Base-by-base conservation (phyloP, 2,888 invertebrate genomes). In the Diaprepes abbreviatus region DNA sequence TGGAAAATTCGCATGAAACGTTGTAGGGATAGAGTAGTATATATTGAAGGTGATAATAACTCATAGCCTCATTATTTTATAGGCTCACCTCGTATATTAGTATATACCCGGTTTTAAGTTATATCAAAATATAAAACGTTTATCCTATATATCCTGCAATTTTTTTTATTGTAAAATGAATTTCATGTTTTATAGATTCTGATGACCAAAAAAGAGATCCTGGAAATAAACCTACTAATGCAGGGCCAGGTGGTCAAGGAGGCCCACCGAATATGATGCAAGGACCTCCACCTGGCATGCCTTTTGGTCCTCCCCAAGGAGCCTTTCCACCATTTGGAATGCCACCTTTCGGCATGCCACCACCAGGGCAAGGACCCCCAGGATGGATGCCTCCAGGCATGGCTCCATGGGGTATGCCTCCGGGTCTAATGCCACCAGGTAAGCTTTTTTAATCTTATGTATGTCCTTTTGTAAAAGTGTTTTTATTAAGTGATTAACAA, bases 331-430 rank as follows among this genome's bases (percentile, higher is more conserved):
- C 85, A 21, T 71, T 71, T 48, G 71, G 71, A 21, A 67, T 67
- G 67, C 88, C 90, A 12, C 90, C 89, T 1, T 90, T 89, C 78
- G 90, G 89, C 36, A 87, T 93, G 88, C 92, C 92, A 3, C 92
- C 92, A 7, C 91, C 91, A 17, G 89, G 81, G 9, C 82, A 84
- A 7, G 82, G 81, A 12, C 82, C 83, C 72, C 80, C 81, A 10
- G 80, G 81, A 14, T 78, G 79, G 73, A 77, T 81, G 77, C 79
- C 79, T 72, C 78, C 79, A 52, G 80, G 82, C 16, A 82, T 80
- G 17, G 79, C 80, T n/a, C 82, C 83, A 3, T 80, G 80, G 80
- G 79, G 80, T 74, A 74, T 83, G 74, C 83, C 83, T 7, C 82
- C 81, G 77, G 85, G 85, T 50, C 57, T 82, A 60, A 82, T 87